Evolutionary conservation across 2,113 vertebrate species (phyloP).

Genomic region (Nerophis ophidion): DNA sequence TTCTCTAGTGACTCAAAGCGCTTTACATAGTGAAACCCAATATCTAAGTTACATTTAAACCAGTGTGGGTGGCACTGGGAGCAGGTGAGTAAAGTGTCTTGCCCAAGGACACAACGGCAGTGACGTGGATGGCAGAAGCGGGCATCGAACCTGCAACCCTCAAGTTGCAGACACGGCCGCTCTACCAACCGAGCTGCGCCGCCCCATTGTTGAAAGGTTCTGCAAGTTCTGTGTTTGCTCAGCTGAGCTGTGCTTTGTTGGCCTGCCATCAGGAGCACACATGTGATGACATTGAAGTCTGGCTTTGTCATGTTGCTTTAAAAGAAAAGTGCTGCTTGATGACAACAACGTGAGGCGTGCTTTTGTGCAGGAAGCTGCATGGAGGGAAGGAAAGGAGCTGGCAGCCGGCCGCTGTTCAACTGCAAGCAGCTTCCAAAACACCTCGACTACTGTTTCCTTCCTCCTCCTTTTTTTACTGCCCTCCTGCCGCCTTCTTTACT

Average conservation of each 20-base stretch:
- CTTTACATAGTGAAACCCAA: too few species aligned
- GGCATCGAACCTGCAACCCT: too few species aligned
- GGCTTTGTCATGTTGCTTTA: neutral
- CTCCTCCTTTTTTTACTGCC: conserved; percentile 8
- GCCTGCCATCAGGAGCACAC: neutral
- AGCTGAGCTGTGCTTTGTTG: conserved; percentile 35
- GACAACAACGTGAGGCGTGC: neutral
- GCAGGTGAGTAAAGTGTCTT: too few species aligned
- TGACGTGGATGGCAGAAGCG: too few species aligned
- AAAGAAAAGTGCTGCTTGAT: neutral
- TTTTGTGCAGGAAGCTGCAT: neutral
- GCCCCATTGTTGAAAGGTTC: too few species aligned
- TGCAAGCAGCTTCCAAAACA: conserved; percentile 47
- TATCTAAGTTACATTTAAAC: too few species aligned
- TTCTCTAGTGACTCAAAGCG: too few species aligned
- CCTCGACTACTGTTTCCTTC: conserved; percentile 13
- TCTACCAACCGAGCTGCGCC: too few species aligned
- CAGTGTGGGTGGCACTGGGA: too few species aligned
- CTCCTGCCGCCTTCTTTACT: neutral
- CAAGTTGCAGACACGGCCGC: too few species aligned
- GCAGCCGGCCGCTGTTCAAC: conserved; percentile 32
- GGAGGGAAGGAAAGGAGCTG: conserved; percentile 28
- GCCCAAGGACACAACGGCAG: too few species aligned
- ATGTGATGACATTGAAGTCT: neutral
- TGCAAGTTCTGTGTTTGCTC: conserved; percentile 46